Conservation (phyloP, 2,113 vertebrate genomes). For the Nestor notabilis region DNA sequence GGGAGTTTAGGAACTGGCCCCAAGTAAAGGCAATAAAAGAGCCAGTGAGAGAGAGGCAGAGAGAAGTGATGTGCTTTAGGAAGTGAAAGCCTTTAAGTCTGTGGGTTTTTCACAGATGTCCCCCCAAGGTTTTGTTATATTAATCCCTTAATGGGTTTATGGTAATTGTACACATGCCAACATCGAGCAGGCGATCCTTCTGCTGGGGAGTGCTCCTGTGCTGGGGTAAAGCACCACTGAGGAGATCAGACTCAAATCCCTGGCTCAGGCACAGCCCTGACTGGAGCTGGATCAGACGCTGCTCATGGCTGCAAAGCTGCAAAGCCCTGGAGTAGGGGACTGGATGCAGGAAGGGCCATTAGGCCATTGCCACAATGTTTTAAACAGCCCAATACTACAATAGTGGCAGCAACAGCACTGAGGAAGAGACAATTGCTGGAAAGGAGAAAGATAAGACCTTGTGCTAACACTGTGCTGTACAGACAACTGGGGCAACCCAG, state of each 20-base stretch:
- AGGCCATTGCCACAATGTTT: neutral
- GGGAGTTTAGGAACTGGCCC: neutral
- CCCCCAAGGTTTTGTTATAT: constrained; percentile 22
- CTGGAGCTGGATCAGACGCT: neutral
- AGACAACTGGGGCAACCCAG: fast-evolving
- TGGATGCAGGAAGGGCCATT: neutral
- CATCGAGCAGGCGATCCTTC: fast-evolving
- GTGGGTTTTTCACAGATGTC: neutral
- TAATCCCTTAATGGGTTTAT: constrained; percentile 58
- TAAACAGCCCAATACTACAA: neutral
- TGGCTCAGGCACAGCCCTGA: neutral
- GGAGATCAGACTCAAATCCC: neutral
- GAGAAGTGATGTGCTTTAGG: neutral
- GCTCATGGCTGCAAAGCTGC: neutral
- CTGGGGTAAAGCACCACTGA: neutral
- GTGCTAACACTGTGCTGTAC: neutral
- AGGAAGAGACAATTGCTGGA: neutral
- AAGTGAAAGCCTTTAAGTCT: constrained; percentile 29
- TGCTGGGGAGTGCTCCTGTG: neutral
- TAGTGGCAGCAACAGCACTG: neutral
- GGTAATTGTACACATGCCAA: neutral
- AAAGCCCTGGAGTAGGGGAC: neutral
- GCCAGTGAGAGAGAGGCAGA: neutral
- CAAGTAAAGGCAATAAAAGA: neutral
- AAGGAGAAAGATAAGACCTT: neutral